Percentiles rank a stretch among this genome's conserved stretches.
These are phyloP conservation scores for Andrena cerasifolii DNA, from an alignment of 1,140 invertebrate species.

Conservation along the genomic window DNA sequence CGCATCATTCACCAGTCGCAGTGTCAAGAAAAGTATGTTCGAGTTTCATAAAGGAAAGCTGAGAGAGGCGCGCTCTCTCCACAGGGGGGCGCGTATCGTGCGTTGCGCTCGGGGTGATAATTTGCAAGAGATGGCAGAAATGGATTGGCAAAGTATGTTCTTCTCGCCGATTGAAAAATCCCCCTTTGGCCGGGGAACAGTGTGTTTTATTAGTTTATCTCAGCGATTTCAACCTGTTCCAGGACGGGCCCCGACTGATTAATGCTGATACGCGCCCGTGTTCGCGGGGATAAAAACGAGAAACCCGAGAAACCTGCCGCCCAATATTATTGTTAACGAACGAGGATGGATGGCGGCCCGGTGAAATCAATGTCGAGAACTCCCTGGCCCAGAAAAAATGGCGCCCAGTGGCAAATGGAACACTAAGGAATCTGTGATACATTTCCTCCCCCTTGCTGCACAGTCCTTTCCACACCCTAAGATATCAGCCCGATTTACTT, in stretches of 20 bases:
- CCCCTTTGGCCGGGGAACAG: constrained; percentile 21
- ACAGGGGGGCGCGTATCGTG: constrained; percentile 61
- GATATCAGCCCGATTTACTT: too few relatives aligned
- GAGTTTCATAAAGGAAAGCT: constrained; percentile 61
- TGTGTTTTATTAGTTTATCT: constrained; percentile 46
- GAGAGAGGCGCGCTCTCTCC: constrained; percentile 47
- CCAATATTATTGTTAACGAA: constrained; percentile 15
- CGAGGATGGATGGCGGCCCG: neutral
- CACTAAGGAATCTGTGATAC: too few relatives aligned
- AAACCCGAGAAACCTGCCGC: neutral
- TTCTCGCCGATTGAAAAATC: constrained; percentile 64
- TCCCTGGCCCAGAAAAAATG: too few relatives aligned
- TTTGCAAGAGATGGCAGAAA: constrained; percentile 67
- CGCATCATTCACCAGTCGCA: constrained; percentile 44
- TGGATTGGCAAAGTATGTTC: constrained; percentile 66
- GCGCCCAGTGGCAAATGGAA: too few relatives aligned
- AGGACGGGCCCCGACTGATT: constrained; percentile 1
- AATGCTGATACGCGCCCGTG: constrained; percentile 13
- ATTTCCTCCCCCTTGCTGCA: too few relatives aligned
- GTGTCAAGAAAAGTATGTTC: constrained; percentile 59
- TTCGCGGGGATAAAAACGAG: constrained; percentile 1
- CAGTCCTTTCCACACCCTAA: too few relatives aligned
- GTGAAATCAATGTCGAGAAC: neutral
- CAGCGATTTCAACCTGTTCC: constrained; percentile 31
- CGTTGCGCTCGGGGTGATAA: constrained; percentile 61